Conservation (phyloP, 2,113 vertebrate genomes). For the Archocentrus centrarchus region DNA sequence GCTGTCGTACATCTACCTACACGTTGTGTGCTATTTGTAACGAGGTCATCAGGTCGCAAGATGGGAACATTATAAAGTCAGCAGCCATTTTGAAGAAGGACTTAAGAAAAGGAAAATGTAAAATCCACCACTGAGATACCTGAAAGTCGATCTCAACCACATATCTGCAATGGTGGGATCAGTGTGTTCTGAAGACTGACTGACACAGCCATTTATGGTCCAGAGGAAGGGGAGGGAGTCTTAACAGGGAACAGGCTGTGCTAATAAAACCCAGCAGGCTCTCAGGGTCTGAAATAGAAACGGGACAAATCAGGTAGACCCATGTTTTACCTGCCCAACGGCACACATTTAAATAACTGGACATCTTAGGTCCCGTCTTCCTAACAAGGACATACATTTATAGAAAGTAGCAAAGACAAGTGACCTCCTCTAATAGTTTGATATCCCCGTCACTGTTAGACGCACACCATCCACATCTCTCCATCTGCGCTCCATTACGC, state of each 20-base stretch:
- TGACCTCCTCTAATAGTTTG: slow-evolving; percentile 16
- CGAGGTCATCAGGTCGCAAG: neutral
- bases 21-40: neutral
- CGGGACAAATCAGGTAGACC: neutral
- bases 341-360: neutral
- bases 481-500: neutral
- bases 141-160: neutral
- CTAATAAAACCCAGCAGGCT: slow-evolving; percentile 46
- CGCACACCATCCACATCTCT: slow-evolving; percentile 20
- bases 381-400: fast-evolving
- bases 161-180: neutral
- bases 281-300: neutral
- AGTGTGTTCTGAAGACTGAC: neutral
- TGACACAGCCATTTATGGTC: slow-evolving; percentile 29
- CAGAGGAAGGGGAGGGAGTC: neutral
- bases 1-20: neutral
- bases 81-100: neutral
- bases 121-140: slow-evolving; percentile 11
- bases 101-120: slow-evolving; percentile 1
- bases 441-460: slow-evolving; percentile 5
- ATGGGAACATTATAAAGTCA: neutral
- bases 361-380: neutral
- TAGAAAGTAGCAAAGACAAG: neutral
- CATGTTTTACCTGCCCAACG: no score
- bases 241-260: slow-evolving; percentile 31